Conservation (phyloP, 2,888 invertebrate species). For the Sycophila texana region DNA sequence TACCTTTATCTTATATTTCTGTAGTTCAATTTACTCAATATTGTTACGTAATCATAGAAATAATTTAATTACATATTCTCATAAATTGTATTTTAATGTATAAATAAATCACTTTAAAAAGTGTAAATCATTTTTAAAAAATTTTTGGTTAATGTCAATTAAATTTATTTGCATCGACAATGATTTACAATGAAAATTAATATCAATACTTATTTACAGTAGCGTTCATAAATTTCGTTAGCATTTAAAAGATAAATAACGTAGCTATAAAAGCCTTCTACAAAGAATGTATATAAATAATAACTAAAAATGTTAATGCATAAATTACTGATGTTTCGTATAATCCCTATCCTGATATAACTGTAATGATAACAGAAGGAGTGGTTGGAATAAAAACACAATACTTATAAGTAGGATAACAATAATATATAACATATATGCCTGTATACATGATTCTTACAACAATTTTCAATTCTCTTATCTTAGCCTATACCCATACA, state of each 20-base stretch:
- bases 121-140: too few relatives aligned
- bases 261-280: neutral
- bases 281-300: neutral
- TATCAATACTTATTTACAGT: constrained; percentile 15
- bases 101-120: neutral
- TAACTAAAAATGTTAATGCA: neutral
- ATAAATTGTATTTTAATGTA: neutral
- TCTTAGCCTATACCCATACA: constrained; percentile 62
- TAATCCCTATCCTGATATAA: neutral
- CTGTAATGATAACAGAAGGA: neutral
- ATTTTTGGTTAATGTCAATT: neutral
- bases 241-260: constrained; percentile 2
- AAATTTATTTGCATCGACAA: constrained; percentile 32
- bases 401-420: constrained; percentile 67
- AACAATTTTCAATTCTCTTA: constrained; percentile 66
- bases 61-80: too few relatives aligned
- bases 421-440: constrained; percentile 68
- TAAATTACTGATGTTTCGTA: neutral
- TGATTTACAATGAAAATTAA: constrained; percentile 29
- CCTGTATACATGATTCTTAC: constrained; percentile 67
- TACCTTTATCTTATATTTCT: too few relatives aligned
- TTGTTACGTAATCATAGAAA: too few relatives aligned
- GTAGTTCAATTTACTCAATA: neutral
- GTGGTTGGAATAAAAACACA: constrained; percentile 55
- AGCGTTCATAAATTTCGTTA: neutral